Conservation (phyloP, 2,797 vertebrate genomes). For the Alca torda region DNA sequence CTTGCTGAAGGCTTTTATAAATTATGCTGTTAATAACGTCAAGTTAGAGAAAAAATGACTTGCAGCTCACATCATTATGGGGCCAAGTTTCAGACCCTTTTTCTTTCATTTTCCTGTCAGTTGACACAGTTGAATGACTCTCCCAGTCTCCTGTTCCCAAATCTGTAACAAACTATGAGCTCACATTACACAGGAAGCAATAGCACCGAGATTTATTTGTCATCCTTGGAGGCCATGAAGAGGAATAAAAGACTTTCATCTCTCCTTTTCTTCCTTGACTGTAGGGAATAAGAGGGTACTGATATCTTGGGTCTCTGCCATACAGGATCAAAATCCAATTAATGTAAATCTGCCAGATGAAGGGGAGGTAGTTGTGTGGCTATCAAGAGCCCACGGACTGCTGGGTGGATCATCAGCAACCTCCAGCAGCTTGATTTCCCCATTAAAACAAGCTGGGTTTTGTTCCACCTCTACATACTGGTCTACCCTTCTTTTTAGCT, state of each 20-base stretch:
- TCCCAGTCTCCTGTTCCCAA: not conserved
- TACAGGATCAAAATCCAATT: constrained; percentile 26
- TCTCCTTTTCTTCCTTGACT: constrained; percentile 10
- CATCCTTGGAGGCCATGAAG: constrained; percentile 13
- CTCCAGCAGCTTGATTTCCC: not conserved
- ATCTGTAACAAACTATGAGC: not conserved
- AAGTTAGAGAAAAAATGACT: not conserved
- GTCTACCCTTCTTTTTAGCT: not conserved
- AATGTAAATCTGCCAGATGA: constrained; percentile 27
- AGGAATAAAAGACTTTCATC: constrained; percentile 27
- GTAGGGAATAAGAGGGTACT: not conserved
- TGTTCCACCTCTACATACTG: not conserved
- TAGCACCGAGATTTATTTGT: constrained; percentile 24
- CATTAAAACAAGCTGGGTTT: not conserved
- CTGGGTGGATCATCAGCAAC: not conserved
- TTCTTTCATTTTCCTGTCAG: not conserved
- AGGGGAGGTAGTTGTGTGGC: not conserved
- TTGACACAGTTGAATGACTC: constrained; percentile 1
- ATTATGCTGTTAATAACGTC: constrained; percentile 11
- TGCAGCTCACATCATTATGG: not conserved
- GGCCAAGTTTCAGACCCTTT: not conserved
- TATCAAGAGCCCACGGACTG: not conserved
- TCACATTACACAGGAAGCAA: not conserved
- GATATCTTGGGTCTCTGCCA: not conserved
- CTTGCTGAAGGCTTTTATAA: constrained; percentile 25